A percentile compares a stretch with the other conserved stretches of the same genome.
Evolutionary conservation across 2,113 vertebrate species (phyloP).

Genomic region (Sterrhoptilus dennistouni): DNA sequence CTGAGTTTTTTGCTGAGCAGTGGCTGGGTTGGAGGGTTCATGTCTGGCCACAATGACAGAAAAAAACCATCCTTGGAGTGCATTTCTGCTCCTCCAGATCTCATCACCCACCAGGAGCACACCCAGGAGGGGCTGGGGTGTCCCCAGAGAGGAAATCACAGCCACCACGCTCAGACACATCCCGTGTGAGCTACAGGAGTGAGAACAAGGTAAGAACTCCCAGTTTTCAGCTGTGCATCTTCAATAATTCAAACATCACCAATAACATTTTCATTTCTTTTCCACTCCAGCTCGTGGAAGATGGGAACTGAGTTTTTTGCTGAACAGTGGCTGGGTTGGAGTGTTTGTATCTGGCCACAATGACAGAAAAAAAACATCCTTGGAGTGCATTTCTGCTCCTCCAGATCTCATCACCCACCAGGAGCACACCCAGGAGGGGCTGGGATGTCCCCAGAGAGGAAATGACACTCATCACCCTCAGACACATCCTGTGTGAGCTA

Average conservation of each 20-base stretch:
- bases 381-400: background rate
- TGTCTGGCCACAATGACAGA: background rate
- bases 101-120: background rate
- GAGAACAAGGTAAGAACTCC: background rate
- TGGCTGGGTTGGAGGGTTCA: background rate
- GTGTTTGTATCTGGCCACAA: background rate
- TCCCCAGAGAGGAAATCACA: background rate
- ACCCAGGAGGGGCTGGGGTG: background rate
- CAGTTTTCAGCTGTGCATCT: background rate
- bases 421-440: background rate
- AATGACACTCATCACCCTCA: background rate
- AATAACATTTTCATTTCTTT: background rate
- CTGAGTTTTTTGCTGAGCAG: background rate
- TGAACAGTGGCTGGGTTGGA: background rate
- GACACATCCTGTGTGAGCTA: rapidly evolving
- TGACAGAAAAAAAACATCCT: background rate
- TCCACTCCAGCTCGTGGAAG: rapidly evolving
- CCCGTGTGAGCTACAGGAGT: rapidly evolving
- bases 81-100: conserved; percentile 9
- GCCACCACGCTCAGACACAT: rapidly evolving
- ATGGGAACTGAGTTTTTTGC: background rate
- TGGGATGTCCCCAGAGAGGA: background rate
- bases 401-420: background rate
- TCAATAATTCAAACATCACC: background rate
- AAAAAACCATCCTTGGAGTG: background rate